These are phyloP conservation scores for Pogonocherus hispidulus DNA, from an alignment of 2,888 invertebrate genomes.

Conservation along the genomic window DNA sequence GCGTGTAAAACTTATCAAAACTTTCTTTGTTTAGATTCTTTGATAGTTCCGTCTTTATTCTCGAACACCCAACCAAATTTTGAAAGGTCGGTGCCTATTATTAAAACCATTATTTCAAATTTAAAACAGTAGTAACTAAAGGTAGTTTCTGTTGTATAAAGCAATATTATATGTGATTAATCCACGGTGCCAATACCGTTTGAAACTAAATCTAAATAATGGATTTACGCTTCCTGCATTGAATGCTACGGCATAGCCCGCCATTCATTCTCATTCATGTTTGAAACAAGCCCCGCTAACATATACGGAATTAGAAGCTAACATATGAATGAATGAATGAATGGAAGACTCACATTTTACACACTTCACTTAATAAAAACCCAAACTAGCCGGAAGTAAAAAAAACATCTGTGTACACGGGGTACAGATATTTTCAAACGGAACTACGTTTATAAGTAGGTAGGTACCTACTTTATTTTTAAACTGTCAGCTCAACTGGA, in stretches of 20 bases:
- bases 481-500: too few relatives aligned
- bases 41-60: too few relatives aligned
- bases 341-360: conserved; percentile 51
- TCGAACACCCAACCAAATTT: too few relatives aligned
- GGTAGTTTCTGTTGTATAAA: too few relatives aligned
- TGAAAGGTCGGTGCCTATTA: too few relatives aligned
- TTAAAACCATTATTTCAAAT: too few relatives aligned
- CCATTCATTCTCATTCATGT: conserved; percentile 66
- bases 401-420: not conserved
- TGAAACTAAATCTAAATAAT: not conserved
- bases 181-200: too few relatives aligned
- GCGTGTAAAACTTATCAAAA: too few relatives aligned
- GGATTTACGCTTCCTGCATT: not conserved
- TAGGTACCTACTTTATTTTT: too few relatives aligned
- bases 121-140: too few relatives aligned
- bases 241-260: conserved; percentile 47
- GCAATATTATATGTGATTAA: too few relatives aligned
- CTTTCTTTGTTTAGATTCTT: too few relatives aligned
- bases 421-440: not conserved
- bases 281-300: conserved; percentile 58
- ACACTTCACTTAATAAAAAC: conserved; percentile 49
- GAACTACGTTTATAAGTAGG: not conserved
- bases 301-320: conserved; percentile 65
- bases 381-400: conserved; percentile 30
- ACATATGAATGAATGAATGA: conserved; percentile 63